These are phyloP conservation scores for Sarotherodon lohbergeri DNA, from an alignment of 2,113 vertebrate species.

Conservation along the genomic window DNA sequence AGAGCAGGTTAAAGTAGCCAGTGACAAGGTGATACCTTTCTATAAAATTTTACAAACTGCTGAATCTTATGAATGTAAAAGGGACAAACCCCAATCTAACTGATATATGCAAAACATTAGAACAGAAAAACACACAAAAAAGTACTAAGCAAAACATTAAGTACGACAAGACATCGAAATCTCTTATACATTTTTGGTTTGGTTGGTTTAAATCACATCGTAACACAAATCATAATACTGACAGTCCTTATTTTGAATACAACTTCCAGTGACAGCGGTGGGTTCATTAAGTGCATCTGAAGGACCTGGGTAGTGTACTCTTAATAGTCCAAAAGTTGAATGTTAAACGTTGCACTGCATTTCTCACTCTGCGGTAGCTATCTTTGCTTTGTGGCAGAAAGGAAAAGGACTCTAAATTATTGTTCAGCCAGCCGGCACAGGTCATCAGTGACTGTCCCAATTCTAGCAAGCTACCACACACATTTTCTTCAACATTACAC, in stretches of 20 bases:
- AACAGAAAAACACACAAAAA: background rate
- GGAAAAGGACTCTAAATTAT: no score
- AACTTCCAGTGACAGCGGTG: background rate
- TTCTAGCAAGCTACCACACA: background rate
- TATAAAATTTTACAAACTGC: background rate
- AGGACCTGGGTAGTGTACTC: background rate
- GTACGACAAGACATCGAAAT: background rate
- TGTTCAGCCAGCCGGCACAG: no score
- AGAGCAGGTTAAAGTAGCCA: background rate
- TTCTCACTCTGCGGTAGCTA: background rate
- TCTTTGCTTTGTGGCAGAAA: no score
- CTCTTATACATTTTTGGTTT: no score
- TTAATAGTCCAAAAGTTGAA: background rate
- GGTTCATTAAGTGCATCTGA: background rate
- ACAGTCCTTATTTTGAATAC: background rate
- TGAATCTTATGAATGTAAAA: background rate
- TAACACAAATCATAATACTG: no score
- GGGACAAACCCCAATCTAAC: background rate
- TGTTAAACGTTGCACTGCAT: background rate
- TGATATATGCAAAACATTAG: background rate
- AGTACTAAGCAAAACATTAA: background rate
- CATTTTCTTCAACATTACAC: background rate
- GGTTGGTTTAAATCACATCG: no score
- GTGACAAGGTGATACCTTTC: background rate
- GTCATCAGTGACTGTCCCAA: background rate